Conservation (phyloP, 2,888 invertebrate genomes). For the Heteromurus nitidus region DNA sequence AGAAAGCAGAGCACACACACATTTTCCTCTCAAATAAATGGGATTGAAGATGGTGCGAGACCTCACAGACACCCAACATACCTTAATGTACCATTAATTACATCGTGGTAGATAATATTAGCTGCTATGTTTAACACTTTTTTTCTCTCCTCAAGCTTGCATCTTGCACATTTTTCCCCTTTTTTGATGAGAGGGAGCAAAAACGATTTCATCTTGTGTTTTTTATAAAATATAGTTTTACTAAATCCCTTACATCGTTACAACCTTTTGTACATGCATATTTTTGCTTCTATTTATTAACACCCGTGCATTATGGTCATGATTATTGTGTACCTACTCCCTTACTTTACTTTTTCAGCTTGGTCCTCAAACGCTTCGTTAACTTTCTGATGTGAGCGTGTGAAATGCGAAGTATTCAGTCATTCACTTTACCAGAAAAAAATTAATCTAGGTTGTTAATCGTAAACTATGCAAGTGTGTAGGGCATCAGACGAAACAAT, state of each 20-base stretch:
- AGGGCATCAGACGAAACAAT: not conserved
- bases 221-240: no score
- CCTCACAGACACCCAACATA: slow-evolving; percentile 7
- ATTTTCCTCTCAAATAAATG: not conserved
- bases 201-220: not conserved
- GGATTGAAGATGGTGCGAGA: not conserved
- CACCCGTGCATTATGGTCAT: slow-evolving; percentile 41
- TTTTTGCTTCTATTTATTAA: slow-evolving; percentile 42
- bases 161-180: not conserved
- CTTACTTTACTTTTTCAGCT: slow-evolving; percentile 38
- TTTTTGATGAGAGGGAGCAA: not conserved
- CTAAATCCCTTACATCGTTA: no score
- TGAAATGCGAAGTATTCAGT: slow-evolving; percentile 13
- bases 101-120: slow-evolving; percentile 20
- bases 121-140: slow-evolving; percentile 28
- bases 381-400: slow-evolving; percentile 30
- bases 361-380: slow-evolving; percentile 23
- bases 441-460: slow-evolving; percentile 65
- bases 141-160: not conserved
- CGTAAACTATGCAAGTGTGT: slow-evolving; percentile 47
- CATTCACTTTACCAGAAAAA: slow-evolving; percentile 29
- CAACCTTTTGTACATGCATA: not conserved
- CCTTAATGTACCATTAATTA: slow-evolving; percentile 21
- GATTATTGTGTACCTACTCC: slow-evolving; percentile 45
- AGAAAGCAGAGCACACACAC: no score